Evolutionary conservation across 1,140 invertebrate species (phyloP).

Genomic region (Rhyacophila brunnea): DNA sequence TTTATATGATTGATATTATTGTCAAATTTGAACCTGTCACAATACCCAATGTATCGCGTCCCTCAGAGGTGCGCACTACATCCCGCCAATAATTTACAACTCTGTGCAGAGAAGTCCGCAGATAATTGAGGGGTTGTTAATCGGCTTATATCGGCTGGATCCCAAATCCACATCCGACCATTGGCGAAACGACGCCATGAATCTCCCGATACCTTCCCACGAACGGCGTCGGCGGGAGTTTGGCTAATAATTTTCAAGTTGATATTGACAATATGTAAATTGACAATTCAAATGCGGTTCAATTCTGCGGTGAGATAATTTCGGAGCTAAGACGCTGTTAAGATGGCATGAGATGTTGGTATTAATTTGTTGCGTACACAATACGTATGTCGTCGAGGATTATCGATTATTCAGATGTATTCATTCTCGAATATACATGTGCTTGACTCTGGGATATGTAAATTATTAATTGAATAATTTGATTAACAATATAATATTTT

Average conservation of each 20-base stretch:
- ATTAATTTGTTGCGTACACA: neutral
- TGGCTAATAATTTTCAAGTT: constrained; percentile 22
- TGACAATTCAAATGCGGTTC: constrained; percentile 30
- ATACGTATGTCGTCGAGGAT: too few relatives aligned
- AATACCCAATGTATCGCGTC: too few relatives aligned
- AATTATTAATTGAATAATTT: too few relatives aligned
- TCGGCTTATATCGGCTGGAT: constrained; percentile 35
- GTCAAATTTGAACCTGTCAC: too few relatives aligned
- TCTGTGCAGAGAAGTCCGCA: neutral
- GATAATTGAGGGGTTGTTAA: constrained; percentile 35
- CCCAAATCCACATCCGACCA: constrained; percentile 27
- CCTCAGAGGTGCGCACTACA: too few relatives aligned
- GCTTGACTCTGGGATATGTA: too few relatives aligned
- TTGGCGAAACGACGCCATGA: constrained; percentile 21
- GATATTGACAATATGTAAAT: constrained; percentile 36
- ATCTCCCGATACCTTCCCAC: constrained; percentile 18
- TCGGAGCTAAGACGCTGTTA: neutral
- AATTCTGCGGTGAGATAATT: neutral
- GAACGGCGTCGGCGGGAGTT: constrained; percentile 6
- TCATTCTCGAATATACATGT: too few relatives aligned
- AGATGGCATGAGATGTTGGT: neutral
- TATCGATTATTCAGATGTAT: too few relatives aligned
- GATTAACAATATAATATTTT: too few relatives aligned
- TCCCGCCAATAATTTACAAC: too few relatives aligned
- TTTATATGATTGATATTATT: too few relatives aligned